Evolutionary conservation across 2,888 invertebrate genomes (phyloP).

Genomic region (Noctua pronuba): DNA sequence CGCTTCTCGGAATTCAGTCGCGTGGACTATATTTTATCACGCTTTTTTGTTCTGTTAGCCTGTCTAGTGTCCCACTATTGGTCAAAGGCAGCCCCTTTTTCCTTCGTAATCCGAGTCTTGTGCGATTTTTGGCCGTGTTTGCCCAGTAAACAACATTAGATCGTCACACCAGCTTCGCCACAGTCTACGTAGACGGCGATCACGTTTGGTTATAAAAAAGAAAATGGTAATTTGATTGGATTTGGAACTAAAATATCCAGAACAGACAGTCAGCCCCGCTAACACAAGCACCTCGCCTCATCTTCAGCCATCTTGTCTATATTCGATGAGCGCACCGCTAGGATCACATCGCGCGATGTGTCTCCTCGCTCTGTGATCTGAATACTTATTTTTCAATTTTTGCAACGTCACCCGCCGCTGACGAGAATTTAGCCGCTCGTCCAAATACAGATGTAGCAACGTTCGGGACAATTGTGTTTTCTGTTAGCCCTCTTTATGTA

Average conservation of each 20-base stretch:
- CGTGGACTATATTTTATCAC: not conserved
- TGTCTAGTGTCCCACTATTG: not conserved
- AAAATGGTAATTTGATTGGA: not conserved
- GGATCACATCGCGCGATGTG: constrained; percentile 71
- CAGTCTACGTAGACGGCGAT: not conserved
- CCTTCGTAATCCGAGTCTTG: not conserved
- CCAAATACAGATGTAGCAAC: constrained; percentile 62
- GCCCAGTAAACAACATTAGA: not conserved
- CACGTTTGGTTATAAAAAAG: not conserved
- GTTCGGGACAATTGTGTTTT: constrained; percentile 63
- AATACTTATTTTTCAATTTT: constrained; percentile 86
- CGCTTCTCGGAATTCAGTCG: not conserved
- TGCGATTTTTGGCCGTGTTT: not conserved
- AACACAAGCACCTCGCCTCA: constrained; percentile 27
- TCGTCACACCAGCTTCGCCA: not conserved
- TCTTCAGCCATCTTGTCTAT: constrained; percentile 55
- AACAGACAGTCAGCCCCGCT: constrained; percentile 23
- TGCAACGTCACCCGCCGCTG: constrained; percentile 69
- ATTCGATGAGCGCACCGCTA: constrained; percentile 66
- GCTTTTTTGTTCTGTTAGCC: not conserved
- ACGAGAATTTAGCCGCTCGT: constrained; percentile 71
- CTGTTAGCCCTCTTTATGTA: constrained; percentile 56
- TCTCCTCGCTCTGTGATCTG: constrained; percentile 72
- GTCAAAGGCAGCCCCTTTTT: not conserved
- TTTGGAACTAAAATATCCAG: not conserved